Evolutionary conservation across 2,888 invertebrate genomes (phyloP), one percentile per base, ranked within the genome.

Genomic region (Euclidia mi): DNA sequence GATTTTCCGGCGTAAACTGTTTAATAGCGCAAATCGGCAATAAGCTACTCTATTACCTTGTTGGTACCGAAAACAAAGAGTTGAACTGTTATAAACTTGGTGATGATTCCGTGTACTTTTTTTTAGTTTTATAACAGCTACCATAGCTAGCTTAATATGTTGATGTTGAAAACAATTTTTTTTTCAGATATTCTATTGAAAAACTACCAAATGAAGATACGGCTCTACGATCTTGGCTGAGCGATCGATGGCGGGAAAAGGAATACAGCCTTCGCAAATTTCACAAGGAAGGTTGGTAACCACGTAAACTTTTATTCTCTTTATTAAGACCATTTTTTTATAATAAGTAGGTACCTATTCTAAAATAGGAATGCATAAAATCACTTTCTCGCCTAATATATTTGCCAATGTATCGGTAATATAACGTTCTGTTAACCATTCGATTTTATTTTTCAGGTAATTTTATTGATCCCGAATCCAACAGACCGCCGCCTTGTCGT

Each of bases 171-270:
- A 3, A n/a, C 11, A 32, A 17, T 15, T 2, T 42, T 28, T 56
- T 15, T 84, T 87, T 0, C 79, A 96, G 96, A 70, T 96, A 97
- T 85, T 84, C 95, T 0, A 92, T 95, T 12, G 84, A 93, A 11
- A 91, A 95, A 49, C 84, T 97, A 20, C 97, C 97, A 0, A 83
- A 79, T 10, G 94, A 94, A 18, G 96, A 96, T 58, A 85, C 87
- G 0, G 94, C 87, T 25, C 88, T 97, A 7, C 95, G 95, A 66
- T 82, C 79, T 15, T 97, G 97, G 96, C 87, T 97, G 32, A 95
- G 96, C 66, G 92, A 95, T 29, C 91, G 95, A 18, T 97, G 97
- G 97, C 83, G 81, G 9, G 94, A 95, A 44, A 97, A 97, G 79
- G 97, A 97, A 83, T 82, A 88, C 14, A 92, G 89, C 29, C 89